phyloP scores from a whole-genome alignment of 2,797 vertebrate genomes.

The Pristis pectinata region DNA sequence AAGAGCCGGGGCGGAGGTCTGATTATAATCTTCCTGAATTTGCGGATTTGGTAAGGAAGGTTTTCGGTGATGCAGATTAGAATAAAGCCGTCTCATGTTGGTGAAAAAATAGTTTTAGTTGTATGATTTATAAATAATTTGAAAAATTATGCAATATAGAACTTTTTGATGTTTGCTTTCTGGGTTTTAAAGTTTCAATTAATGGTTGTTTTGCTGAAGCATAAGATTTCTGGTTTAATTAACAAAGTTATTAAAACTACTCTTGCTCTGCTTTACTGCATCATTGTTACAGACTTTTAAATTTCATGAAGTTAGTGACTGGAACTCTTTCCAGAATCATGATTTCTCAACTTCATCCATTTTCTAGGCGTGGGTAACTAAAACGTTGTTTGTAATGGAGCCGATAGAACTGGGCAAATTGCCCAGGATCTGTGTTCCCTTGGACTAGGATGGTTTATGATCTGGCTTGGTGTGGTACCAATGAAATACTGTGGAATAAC shows the following conservation, averaged over 20 bases:
- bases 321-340: too few relatives aligned
- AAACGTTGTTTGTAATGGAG: neutral
- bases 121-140: neutral
- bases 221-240: neutral
- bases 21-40: too few relatives aligned
- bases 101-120: neutral
- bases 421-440: too few relatives aligned
- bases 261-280: neutral
- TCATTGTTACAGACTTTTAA: too few relatives aligned
- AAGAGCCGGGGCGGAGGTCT: rapidly evolving
- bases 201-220: neutral
- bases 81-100: too few relatives aligned
- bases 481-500: neutral
- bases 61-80: too few relatives aligned
- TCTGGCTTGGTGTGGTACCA: neutral
- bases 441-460: too few relatives aligned
- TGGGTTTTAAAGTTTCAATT: neutral
- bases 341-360: too few relatives aligned
- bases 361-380: neutral
- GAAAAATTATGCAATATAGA: neutral
- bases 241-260: neutral
- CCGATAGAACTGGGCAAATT: neutral
- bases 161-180: neutral
- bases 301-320: too few relatives aligned
- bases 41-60: too few relatives aligned